Base-by-base conservation (phyloP, 1,140 invertebrate genomes). In the Andricus grossulariae region DNA sequence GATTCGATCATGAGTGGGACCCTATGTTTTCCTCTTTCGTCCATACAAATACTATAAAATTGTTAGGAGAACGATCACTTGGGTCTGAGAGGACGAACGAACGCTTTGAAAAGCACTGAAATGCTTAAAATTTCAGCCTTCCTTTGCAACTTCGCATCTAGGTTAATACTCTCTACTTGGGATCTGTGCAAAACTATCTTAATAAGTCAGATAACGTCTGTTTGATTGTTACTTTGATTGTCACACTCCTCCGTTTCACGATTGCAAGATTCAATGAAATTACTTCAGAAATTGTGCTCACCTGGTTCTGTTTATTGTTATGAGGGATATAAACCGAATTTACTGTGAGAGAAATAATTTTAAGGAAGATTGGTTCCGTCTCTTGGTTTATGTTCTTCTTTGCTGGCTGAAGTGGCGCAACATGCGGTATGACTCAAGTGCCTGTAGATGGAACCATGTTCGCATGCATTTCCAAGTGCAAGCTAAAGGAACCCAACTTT, bases 1-100 rank as follows among this genome's bases (percentile, higher is more conserved):
- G 73, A 78, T 74, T 71, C 32, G 60, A 66, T 32, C 60, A 66
- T 39, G 60, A 66, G 39, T 25, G 39, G 39, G 32, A 13, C 25
- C 25, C 60, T 66, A 66, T 55, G 13, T 66, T 13, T 21, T 39
- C 39, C 13, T 16, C 18, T 66, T 66, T 16, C 39, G 16, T 66
- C 25, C 5, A 39, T 39, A 12, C 32, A 39, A 66, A 7, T n/a
- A 16, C 32, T 7, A 39, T 66, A 45, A 45, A 66, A 66, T 54
- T n/a, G n/a, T 18, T 10, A 8, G n/a, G 52, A 19, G 18, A 19
- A 54, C n/a, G 52, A 18, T 32, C 11, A 8, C 55, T 8, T 57
- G 55, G 55, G 25, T 21, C 19, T 57, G 19, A 21, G 55, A 12
- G 19, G 7, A 57, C 25, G 19, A 21, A 57, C 19, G 12, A 21